phyloP scores from a whole-genome alignment of 1,140 invertebrate genomes.

The Galleria mellonella region DNA sequence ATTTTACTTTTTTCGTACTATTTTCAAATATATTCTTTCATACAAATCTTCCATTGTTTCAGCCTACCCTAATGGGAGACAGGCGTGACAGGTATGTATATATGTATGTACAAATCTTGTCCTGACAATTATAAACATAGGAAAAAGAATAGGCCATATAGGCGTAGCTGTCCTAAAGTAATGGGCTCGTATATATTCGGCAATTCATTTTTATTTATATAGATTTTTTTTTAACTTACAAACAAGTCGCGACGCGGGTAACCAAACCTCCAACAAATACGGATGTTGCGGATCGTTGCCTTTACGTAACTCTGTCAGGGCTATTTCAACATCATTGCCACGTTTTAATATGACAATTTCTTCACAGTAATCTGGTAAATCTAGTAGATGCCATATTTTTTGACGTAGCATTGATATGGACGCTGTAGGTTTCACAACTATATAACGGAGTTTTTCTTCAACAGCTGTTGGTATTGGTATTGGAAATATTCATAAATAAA shows the following conservation, averaged over 20 bases:
- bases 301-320: constrained; percentile 41
- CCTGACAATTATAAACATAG: too few relatives aligned
- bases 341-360: constrained; percentile 51
- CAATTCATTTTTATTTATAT: too few relatives aligned
- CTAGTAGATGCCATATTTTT: constrained; percentile 56
- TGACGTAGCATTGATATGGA: constrained; percentile 44
- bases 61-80: too few relatives aligned
- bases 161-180: too few relatives aligned
- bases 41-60: too few relatives aligned
- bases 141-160: too few relatives aligned
- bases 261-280: constrained; percentile 56
- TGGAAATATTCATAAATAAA: not conserved
- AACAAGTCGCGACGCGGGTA: constrained; percentile 20
- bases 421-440: constrained; percentile 43
- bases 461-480: constrained; percentile 20
- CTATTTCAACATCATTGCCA: constrained; percentile 34
- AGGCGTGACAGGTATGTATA: too few relatives aligned
- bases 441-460: constrained; percentile 46
- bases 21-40: too few relatives aligned
- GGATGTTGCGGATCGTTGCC: constrained; percentile 56
- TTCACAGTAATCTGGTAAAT: constrained; percentile 61
- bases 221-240: too few relatives aligned
- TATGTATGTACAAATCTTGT: too few relatives aligned
- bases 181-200: too few relatives aligned
- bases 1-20: too few relatives aligned